A percentile compares a stretch with the other conserved stretches of the same genome.
These are phyloP conservation scores for Phrixothrix hirtus DNA, from an alignment of 2,888 invertebrate species.

Conservation along the genomic window DNA sequence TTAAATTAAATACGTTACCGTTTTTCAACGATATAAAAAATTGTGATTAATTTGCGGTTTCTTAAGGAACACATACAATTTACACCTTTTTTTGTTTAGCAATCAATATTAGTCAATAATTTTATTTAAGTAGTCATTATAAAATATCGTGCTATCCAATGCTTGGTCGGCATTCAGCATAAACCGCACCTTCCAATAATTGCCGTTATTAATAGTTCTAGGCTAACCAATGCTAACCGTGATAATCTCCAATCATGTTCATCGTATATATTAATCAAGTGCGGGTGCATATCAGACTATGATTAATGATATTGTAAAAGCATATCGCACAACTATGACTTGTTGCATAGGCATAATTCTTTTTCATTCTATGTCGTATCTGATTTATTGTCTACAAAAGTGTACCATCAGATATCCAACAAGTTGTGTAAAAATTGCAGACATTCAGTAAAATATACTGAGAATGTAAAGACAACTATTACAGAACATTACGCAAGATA, in stretches of 20 bases:
- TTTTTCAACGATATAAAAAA: too few relatives aligned
- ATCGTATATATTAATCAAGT: slow-evolving; percentile 35
- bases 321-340: slow-evolving; percentile 15
- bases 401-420: slow-evolving; percentile 4
- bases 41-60: too few relatives aligned
- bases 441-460: slow-evolving; percentile 3
- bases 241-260: slow-evolving; percentile 36
- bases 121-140: slow-evolving; percentile 16
- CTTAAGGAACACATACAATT: too few relatives aligned
- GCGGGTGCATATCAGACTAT: slow-evolving; percentile 31
- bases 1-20: too few relatives aligned
- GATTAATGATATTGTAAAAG: slow-evolving; percentile 19
- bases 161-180: slow-evolving; percentile 28
- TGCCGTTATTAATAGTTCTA: slow-evolving; percentile 36
- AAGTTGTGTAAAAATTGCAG: slow-evolving; percentile 1
- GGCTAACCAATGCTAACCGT: slow-evolving; percentile 32
- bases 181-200: slow-evolving; percentile 37
- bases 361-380: slow-evolving; percentile 5
- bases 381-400: slow-evolving; percentile 12
- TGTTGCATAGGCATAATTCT: slow-evolving; percentile 17
- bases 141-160: slow-evolving; percentile 30
- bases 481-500: background rate
- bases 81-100: too few relatives aligned
- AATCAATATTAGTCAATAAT: too few relatives aligned
- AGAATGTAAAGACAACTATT: background rate